Base-by-base conservation (phyloP, 2,113 vertebrate genomes). In the Halichoerus grypus region DNA sequence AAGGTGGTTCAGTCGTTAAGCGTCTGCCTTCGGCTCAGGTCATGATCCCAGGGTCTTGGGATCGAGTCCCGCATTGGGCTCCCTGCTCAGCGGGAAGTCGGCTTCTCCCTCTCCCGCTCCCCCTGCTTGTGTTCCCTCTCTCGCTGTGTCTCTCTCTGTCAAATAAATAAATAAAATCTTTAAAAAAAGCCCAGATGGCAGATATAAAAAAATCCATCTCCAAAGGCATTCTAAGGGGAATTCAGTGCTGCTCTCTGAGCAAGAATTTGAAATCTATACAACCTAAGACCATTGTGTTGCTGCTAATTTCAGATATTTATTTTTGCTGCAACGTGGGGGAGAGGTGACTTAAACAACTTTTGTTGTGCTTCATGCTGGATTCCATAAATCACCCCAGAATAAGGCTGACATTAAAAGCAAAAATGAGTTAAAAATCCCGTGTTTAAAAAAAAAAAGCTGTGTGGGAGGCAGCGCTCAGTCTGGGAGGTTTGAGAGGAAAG, bases 361-460 rank as follows among this genome's bases (percentile, higher is more conserved):
- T 98, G 90, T 84, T 76, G 91, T 53, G 90, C 82, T 89, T 95
- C 61, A 72, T 49, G 49, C 72, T 97, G 59, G 42, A 77, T 97
- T 97, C 94, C 95, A 83, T 97, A 98, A 98, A 96, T 67, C 67
- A 53, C 96, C 90, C 96, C 97, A 61, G 91, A 98, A 94, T 90
- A 95, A 97, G 97, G 94, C 95, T 96, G 94, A 98, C 91, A 98
- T 97, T 98, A 94, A 92, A 84, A 93, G 92, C 88, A 88, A 97
- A 98, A 97, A 95, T 97, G 84, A 98, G 95, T 97, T 98, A 90
- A 97, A 72, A 97, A 55, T 96, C 36, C 83, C 86, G 59, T 85
- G 86, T 59, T 91, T 77, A 10, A 74, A 65, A 39, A 86, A 59
- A 95, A 91, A 98, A 92, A 97, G 88, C 71, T 51, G 69, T 72